Evolutionary conservation across 2,113 vertebrate species (phyloP).

Genomic region (Malurus melanocephalus): DNA sequence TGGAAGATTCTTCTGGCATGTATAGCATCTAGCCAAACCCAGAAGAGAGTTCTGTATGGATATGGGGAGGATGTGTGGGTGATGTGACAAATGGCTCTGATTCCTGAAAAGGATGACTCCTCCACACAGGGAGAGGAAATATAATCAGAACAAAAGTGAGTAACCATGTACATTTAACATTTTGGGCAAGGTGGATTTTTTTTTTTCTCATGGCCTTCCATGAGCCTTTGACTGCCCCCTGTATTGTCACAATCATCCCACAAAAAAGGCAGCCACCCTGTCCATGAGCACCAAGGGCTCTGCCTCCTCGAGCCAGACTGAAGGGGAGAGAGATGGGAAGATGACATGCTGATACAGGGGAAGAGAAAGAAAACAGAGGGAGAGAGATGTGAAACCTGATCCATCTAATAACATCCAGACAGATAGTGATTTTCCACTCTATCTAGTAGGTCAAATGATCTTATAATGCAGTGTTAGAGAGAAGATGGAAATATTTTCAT

Average conservation of each 20-base stretch:
- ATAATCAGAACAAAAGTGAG: background rate
- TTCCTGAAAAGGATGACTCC: background rate
- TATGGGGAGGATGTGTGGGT: background rate
- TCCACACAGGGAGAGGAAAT: background rate
- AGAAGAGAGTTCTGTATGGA: background rate
- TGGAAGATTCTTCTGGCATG: background rate
- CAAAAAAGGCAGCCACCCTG: background rate
- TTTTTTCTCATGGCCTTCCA: background rate
- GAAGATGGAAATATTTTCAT: conserved; percentile 58
- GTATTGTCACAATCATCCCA: background rate
- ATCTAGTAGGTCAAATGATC: conserved; percentile 46
- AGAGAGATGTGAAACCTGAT: conserved; percentile 25
- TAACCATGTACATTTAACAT: background rate
- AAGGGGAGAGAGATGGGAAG: background rate
- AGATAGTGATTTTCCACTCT: conserved; percentile 56
- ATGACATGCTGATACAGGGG: background rate
- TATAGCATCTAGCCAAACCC: background rate
- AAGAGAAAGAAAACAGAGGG: conserved; percentile 33
- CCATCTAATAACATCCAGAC: conserved; percentile 24
- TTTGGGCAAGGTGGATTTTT: background rate
- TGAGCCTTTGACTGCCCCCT: background rate
- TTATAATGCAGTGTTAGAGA: conserved; percentile 24
- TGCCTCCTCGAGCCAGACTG: background rate
- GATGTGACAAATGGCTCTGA: background rate
- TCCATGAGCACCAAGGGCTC: background rate